Base-by-base conservation (phyloP, 2,888 invertebrate genomes). In the Pandemis corylana region DNA sequence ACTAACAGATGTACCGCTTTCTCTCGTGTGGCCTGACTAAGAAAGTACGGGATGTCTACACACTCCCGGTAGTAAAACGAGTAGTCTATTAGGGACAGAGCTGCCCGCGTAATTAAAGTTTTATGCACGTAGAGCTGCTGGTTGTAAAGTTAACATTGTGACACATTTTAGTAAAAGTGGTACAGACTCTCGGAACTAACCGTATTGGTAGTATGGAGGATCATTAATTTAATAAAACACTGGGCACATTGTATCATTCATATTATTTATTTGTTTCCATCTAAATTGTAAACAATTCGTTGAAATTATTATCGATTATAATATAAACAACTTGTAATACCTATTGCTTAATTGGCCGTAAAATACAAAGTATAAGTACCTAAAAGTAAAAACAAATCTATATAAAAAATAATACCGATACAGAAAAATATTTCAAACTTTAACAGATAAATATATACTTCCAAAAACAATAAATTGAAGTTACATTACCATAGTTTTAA, bases 281-380 rank as follows among this genome's bases (percentile, higher is more conserved):
- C 88, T 91, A 90, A 82, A 87, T 89, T 89, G 89, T 90, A 93
- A 93, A 93, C 92, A 90, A 89, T 92, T 94, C 92, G 93, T 92
- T 93, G 91, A 91, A 87, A 87, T 84, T 83, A 89, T 84, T 85
- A 83, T 82, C 80, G 81, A 76, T 76, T 83, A 78, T 78, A 78
- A 77, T 83, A 78, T 78, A 78, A 77, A 76, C 78, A 79, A 77
- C 76, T 81, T 82, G 78, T 78, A 78, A 81, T 81, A 82, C 79
- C 85, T 85, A 79, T 83, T 80, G 85, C 80, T 84, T 87, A 89
- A 85, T 87, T 83, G 86, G 85, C 86, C 88, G 83, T 85, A 87
- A 84, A 87, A 88, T 87, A 89, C 85, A 88, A 84, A 84, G 81
- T 83, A 85, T 82, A 83, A 56, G 86, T 87, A 88, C 81, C 82